Base-by-base conservation (phyloP, 2,888 invertebrate species). In the Lithophane ornitopus region DNA sequence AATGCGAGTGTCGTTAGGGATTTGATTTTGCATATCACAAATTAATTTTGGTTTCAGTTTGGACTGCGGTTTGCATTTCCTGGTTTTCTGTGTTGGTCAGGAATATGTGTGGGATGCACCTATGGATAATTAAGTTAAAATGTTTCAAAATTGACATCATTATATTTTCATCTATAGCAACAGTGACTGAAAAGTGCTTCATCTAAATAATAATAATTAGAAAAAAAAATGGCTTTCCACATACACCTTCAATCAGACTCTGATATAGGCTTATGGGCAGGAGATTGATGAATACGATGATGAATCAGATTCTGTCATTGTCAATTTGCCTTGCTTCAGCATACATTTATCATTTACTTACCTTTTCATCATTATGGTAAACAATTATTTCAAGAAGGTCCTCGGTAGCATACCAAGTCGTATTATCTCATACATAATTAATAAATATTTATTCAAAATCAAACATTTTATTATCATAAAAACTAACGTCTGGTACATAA, bases 1-100 rank as follows among this genome's bases (percentile, higher is more conserved):
- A 92, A 92, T 93, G 90, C 88, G 90, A 91, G 90, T 89, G 91
- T 89, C 90, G 89, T 87, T 81, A 88, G 89, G 90, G 92, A 90
- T 92, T 91, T 85, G 87, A 91, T 88, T 91, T 91, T 91, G 90
- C 90, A 91, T 91, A 90, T 89, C 89, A 89, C 88, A 88, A 88
- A 90, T 91, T 90, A 91, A 91, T 91, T 92, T 89, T 84, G 87
- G 85, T 86, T 89, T 77, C 79, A 80, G 80, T 86, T 72, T 46
- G 75, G 68, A 78, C 39, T 75, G 76, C 66, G 74, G 66, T 76
- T 65, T 70, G 66, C 59, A 59, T 56, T 41, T 70, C 39, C 49
- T 78, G 70, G 83, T 77, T 78, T 80, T 84, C 52, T 44, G 70
- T 76, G 12, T 41, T 65, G 58, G 44, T 68, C 14, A 46, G 61